Evolutionary conservation across 64 coral and sea anemone species (phyloP).

Genomic region (Astreopora myriophthalma): DNA sequence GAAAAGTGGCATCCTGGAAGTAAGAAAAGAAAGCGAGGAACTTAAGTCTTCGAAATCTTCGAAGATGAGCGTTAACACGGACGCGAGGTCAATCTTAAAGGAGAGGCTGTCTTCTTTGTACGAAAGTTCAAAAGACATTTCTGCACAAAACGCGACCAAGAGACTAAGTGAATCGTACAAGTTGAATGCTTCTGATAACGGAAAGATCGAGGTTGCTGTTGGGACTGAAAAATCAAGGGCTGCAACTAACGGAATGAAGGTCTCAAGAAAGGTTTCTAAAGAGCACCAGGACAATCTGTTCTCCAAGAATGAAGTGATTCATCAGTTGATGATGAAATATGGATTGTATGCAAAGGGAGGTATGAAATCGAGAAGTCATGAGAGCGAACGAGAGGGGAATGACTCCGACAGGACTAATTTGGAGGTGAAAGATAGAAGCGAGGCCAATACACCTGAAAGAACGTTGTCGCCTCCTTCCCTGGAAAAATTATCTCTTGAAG

Average conservation of each 20-base stretch:
- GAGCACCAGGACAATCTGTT: slow-evolving; percentile 34
- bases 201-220: background rate
- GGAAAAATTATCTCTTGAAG: background rate
- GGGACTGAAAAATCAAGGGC: background rate
- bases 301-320: slow-evolving; percentile 87
- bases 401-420: background rate
- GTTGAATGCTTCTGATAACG: background rate
- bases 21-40: background rate
- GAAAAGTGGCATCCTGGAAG: background rate
- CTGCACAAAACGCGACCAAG: background rate
- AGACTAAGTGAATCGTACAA: background rate
- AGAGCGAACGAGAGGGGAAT: background rate
- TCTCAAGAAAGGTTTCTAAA: slow-evolving; percentile 13
- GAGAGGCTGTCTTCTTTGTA: slow-evolving; percentile 20
- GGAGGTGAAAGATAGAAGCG: background rate
- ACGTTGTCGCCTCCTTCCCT: background rate
- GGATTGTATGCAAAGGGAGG: slow-evolving; percentile 60
- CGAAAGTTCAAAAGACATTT: slow-evolving; percentile 33
- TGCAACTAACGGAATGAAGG: background rate
- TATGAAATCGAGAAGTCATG: background rate
- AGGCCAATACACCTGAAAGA: background rate
- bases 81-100: background rate
- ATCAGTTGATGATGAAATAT: slow-evolving; percentile 91
- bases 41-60: background rate
- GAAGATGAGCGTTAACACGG: background rate